Base-by-base conservation (phyloP, 2,113 vertebrate genomes). In the Bubo blakistoni region DNA sequence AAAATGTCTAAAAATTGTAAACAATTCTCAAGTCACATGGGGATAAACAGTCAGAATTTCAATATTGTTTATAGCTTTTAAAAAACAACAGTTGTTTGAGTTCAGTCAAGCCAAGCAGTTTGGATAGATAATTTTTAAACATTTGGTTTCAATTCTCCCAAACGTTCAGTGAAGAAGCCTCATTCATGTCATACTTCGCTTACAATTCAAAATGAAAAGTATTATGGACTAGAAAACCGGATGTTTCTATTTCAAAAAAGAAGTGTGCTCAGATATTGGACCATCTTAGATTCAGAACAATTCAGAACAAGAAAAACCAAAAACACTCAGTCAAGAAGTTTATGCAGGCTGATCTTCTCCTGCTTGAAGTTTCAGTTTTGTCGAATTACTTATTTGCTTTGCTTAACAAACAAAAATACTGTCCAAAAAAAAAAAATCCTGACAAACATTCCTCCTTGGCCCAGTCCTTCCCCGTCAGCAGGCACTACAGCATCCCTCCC, bases 121-220 rank as follows among this genome's bases (percentile, higher is more conserved):
- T 85, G 93, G 87, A 92, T 26, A 94, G 79, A 94, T 30, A 80
- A 73, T 80, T 83, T 90, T 93, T 42, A 73, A 93, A 97, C 93
- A 96, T 96, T 96, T 96, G 94, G 87, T 96, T 96, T 94, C 90
- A 96, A 95, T 96, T 97, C 90, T 79, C 65, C 38, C 78, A 59
- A 52, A 91, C 61, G 40, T 91, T 92, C 34, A 7, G 58, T 17
- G 92, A 80, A 95, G 81, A 59, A 96, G 78, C 40, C 49, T 36
- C 84, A 38, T 80, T 96, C 92, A 83, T 82, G 73, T 54, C 80
- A 69, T 54, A 77, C 73, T 86, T 74, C 32, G 46, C 85, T 93
- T 71, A 72, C 63, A 54, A 67, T 58, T 90, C 85, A 52, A 91
- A 94, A 79, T 40, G 25, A 72, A 38, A 95, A 77, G 44, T 61